Evolutionary conservation across 1,140 invertebrate species (phyloP), one percentile per base, ranked within the genome.

Genomic region (Tetramorium alpestre): DNA sequence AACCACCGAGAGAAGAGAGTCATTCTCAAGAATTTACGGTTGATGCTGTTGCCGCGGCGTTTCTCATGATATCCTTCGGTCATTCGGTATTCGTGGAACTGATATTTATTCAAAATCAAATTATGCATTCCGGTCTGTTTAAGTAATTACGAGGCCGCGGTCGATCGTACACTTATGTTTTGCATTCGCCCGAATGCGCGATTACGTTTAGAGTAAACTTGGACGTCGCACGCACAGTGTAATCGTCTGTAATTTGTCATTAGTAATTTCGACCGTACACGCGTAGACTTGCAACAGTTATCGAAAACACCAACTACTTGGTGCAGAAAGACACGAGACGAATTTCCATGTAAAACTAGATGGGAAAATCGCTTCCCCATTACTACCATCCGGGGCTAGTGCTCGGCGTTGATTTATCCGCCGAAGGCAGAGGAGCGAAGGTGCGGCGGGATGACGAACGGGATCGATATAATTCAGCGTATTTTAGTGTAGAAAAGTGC

Each of bases 311-410:
- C 3, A 28, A n/a, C 54, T 4, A 4, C 33, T 33, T 4, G 33
- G 25, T 18, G 44, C n/a, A 16, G 49, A 16, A 49, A 54, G 33
- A 86, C 28, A 41, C 38, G 49, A 78, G 88, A 90, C 58, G 80
- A 87, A 89, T 92, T 91, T 88, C 87, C 81, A 91, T 91, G 88
- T 92, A 85, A 86, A 88, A 92, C 82, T 87, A 73, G 38, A 60
- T 56, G 60, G 28, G 25, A 28, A 28, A 22, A 11, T 64, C 41
- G 16, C 6, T 47, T 41, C 25, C 28, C 25, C 80, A 47, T 89
- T 78, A 88, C 44, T 60, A 56, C 28, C 10, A 69, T 81, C 82
- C 25, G 38, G 8, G 6, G 25, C 44, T 38, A 69, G 47, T 47
- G 62, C 47, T 28, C 8, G 84, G 41, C 28, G 51, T 28, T 54